Conservation (phyloP, 2,888 invertebrate genomes). For the Eilema caniola region DNA sequence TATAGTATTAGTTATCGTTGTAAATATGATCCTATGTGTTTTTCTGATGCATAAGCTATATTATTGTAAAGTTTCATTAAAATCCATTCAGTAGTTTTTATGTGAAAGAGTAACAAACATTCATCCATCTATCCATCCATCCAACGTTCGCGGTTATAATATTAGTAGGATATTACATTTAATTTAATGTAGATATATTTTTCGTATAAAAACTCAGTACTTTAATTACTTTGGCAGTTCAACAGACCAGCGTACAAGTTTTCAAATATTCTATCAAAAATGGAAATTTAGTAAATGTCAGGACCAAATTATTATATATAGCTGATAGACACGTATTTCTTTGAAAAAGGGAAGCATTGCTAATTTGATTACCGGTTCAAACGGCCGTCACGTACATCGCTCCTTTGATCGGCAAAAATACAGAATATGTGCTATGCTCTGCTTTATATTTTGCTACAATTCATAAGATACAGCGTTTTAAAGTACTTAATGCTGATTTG, state of each 20-base stretch:
- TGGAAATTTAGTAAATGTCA: conserved; percentile 30
- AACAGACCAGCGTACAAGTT: neutral
- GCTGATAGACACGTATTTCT: conserved; percentile 85
- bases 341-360: conserved; percentile 84
- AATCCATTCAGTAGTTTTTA: too few relatives aligned
- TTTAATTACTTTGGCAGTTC: too few relatives aligned
- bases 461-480: conserved; percentile 34
- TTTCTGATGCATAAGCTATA: too few relatives aligned
- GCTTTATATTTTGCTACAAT: conserved; percentile 57
- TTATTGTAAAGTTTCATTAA: too few relatives aligned
- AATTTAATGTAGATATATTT: too few relatives aligned
- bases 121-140: too few relatives aligned
- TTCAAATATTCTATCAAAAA: neutral
- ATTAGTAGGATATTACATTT: too few relatives aligned
- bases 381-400: conserved; percentile 81
- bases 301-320: conserved; percentile 43
- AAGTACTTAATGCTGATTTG: neutral
- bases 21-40: too few relatives aligned
- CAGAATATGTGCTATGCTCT: conserved; percentile 79
- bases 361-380: conserved; percentile 87
- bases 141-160: too few relatives aligned
- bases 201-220: too few relatives aligned
- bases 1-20: too few relatives aligned
- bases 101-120: too few relatives aligned
- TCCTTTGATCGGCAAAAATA: conserved; percentile 86